A percentile compares a stretch with the other conserved stretches of the same genome.
These are phyloP conservation scores for Oscheius onirici DNA, from an alignment of 2,888 invertebrate genomes.

Conservation along the genomic window DNA sequence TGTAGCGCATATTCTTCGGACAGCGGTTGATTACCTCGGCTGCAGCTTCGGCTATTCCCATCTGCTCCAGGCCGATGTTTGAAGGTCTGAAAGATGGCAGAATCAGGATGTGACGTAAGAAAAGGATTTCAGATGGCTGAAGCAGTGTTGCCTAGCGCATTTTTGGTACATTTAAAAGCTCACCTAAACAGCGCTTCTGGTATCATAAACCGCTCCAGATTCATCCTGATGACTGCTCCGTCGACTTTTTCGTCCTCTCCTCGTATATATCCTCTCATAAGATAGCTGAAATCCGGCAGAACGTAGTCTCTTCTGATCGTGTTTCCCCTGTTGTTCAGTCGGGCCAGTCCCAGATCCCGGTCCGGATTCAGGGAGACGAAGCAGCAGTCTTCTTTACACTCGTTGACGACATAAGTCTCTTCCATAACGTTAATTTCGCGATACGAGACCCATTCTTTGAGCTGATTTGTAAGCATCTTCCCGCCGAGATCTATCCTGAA, in stretches of 20 bases:
- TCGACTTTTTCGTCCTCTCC: conserved; percentile 5
- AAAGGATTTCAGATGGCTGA: too few relatives aligned
- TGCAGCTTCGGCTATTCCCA: conserved; percentile 80
- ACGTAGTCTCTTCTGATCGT: conserved; percentile 88
- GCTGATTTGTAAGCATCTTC: conserved; percentile 93
- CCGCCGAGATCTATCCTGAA: conserved; percentile 92
- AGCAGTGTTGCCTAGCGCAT: too few relatives aligned
- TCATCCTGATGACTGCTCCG: conserved; percentile 79
- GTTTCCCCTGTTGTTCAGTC: conserved; percentile 74
- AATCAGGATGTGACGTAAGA: too few relatives aligned
- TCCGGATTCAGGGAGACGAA: conserved; percentile 88
- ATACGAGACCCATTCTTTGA: conserved; percentile 96
- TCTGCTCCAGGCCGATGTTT: conserved; percentile 88
- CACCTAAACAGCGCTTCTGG: conserved; percentile 87
- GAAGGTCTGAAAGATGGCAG: conserved; percentile 79
- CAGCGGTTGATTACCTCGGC: conserved; percentile 52
- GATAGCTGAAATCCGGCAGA: conserved; percentile 88
- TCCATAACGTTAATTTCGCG: conserved; percentile 84
- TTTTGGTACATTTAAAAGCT: neutral
- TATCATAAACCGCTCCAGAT: conserved; percentile 90
- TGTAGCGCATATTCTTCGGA: conserved; percentile 77
- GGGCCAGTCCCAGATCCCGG: conserved; percentile 79
- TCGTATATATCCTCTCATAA: conserved; percentile 43
- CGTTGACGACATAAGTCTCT: conserved; percentile 75
- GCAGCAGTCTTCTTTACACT: conserved; percentile 96